Evolutionary conservation across 2,797 vertebrate species (phyloP).

Genomic region (Hippoglossus hippoglossus): DNA sequence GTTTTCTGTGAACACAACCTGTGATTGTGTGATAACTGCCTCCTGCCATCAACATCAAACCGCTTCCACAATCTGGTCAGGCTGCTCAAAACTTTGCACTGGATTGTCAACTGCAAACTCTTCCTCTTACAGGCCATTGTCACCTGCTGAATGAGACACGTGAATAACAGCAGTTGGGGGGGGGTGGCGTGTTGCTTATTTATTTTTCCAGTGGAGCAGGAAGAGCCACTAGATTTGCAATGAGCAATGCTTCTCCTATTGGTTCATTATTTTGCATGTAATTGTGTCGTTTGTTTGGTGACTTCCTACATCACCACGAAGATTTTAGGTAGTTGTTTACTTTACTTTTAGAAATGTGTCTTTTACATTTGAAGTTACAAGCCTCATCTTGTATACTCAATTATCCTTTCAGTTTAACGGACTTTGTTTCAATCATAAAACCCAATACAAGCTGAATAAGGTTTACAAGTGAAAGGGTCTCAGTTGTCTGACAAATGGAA

Average conservation of each 20-base stretch:
- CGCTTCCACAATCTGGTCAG: slow-evolving; percentile 9
- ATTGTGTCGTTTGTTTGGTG: slow-evolving; percentile 1
- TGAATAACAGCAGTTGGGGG: neutral
- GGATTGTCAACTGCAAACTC: slow-evolving; percentile 23
- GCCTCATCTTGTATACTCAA: no score
- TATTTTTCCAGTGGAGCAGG: neutral
- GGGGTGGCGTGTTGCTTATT: neutral
- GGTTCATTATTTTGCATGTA: slow-evolving; percentile 5
- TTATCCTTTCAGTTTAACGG: no score
- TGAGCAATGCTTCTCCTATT: neutral
- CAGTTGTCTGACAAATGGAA: no score
- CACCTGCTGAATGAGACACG: neutral
- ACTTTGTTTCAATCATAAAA: no score
- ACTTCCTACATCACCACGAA: neutral
- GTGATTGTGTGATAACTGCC: neutral
- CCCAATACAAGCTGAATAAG: no score
- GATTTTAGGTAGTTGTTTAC: no score
- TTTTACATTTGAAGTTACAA: no score
- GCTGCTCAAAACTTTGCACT: slow-evolving; percentile 2
- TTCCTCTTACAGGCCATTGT: slow-evolving; percentile 23
- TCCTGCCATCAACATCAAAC: neutral
- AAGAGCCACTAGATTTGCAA: neutral
- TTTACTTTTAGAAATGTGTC: no score
- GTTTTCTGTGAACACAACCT: neutral
- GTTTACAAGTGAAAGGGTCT: no score